Percentiles rank a stretch among this genome's conserved stretches.
phyloP scores from a whole-genome alignment of 2,797 vertebrate genomes.

The Rhinichthys osculus region DNA sequence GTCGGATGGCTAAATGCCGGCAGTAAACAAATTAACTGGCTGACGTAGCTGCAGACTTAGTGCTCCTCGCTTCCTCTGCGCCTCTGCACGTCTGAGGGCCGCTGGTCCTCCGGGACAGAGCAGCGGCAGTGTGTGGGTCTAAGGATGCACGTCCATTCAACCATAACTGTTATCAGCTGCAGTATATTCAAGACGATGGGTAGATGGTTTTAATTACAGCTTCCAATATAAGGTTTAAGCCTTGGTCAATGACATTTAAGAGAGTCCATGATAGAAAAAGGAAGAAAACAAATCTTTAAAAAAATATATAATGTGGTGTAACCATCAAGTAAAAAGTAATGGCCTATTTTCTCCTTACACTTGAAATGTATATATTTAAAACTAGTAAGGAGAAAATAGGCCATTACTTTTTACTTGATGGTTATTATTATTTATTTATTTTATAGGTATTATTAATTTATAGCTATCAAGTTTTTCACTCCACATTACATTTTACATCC shows the following conservation, averaged over 20 bases:
- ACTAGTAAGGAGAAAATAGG: too few relatives aligned
- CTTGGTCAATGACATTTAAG: background rate
- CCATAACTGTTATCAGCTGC: background rate
- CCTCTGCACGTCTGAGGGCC: slow-evolving; percentile 23
- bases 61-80: slow-evolving; percentile 18
- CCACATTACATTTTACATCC: background rate
- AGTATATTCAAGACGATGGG: background rate
- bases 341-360: background rate
- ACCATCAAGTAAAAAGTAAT: background rate
- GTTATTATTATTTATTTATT: background rate
- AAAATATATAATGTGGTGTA: background rate
- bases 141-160: background rate
- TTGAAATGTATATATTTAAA: too few relatives aligned
- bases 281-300: background rate
- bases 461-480: background rate
- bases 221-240: background rate
- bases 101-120: slow-evolving; percentile 12
- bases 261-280: background rate
- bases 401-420: too few relatives aligned
- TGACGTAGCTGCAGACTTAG: slow-evolving; percentile 48
- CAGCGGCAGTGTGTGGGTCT: slow-evolving; percentile 27
- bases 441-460: background rate
- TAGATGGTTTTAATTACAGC: background rate
- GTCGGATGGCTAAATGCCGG: slow-evolving; percentile 49
- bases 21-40: slow-evolving; percentile 63